Base-by-base conservation (phyloP, 2,797 vertebrate species). In the Xenentodon cancila region DNA sequence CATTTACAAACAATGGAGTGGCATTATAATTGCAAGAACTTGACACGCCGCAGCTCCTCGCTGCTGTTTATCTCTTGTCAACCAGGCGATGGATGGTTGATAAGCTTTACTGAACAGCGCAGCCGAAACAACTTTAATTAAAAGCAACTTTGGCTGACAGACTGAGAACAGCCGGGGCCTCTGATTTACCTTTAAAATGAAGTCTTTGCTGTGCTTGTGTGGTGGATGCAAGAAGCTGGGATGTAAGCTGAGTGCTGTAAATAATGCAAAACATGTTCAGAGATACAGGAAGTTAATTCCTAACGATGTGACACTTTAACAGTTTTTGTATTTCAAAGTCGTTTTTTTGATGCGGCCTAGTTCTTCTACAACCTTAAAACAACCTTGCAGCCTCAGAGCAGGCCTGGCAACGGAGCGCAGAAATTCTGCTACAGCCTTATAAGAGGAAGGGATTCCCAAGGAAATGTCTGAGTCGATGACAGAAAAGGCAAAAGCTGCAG, bases 71-170 rank as follows among this genome's bases (percentile, higher is more conserved):
- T 48, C 69, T 61, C 59, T 73, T 75, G 79, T 84, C 82, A 80
- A 62, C 53, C 67, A 17, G 54, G 53, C 48, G 73, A 88, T 69
- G 74, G 66, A 81, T 78, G 34, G 61, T 37, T 56, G 71, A 79
- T 67, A 66, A 63, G 73, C 79, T 61, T 50, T 62, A 80, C 45
- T 82, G 70, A 77, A 70, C 71, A 81, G 52, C 65, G 20, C 44
- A 37, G 63, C 42, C 45, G 50, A 81, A 82, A 75, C 70, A 60
- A 67, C 72, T 88, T 90, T 88, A 85, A 91, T 90, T 91, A 86
- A 89, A 90, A 85, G 69, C 65, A 71, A 82, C 68, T 80, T 74
- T 76, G 76, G 80, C 59, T 63, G 79, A 71, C 50, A 67, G 52
- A 57, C 66, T 63, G 64, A 73, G 71, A 88, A 53, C 68, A 66